Percentiles rank a stretch among this genome's conserved stretches.
phyloP scores from a whole-genome alignment of 1,140 invertebrate species.

The Nasonia giraulti region DNA sequence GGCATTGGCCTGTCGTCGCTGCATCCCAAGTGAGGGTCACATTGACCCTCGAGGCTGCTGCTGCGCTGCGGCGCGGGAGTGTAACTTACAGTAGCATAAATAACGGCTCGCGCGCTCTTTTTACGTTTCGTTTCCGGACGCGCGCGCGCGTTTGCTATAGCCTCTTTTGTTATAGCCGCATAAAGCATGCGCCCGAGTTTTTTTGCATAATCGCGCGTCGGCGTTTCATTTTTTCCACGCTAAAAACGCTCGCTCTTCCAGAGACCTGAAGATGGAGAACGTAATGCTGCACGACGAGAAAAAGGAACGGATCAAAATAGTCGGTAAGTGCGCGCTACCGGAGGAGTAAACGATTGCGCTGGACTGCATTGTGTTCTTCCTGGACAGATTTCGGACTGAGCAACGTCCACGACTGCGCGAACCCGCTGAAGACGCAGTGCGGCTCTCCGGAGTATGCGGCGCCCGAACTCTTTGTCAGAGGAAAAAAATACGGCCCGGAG shows the following conservation, averaged over 20 bases:
- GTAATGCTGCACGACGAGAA: slow-evolving; percentile 80
- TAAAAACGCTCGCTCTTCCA: slow-evolving; percentile 65
- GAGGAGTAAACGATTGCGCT: background rate
- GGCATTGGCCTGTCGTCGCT: background rate
- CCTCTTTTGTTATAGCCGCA: background rate
- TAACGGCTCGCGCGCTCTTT: background rate
- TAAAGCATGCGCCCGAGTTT: background rate
- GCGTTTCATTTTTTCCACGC: background rate
- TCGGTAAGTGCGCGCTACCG: slow-evolving; percentile 73
- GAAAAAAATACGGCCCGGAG: slow-evolving; percentile 81
- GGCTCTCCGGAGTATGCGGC: slow-evolving; percentile 86
- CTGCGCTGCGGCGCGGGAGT: background rate
- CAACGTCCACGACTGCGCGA: slow-evolving; percentile 77
- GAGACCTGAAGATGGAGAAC: slow-evolving; percentile 86
- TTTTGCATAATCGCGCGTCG: background rate
- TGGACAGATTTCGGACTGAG: slow-evolving; percentile 82
- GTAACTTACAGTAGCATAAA: slow-evolving; percentile 19
- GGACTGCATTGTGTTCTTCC: background rate
- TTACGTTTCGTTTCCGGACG: slow-evolving; percentile 7
- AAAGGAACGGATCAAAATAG: slow-evolving; percentile 81
- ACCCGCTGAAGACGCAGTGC: slow-evolving; percentile 81
- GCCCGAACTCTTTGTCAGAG: slow-evolving; percentile 81
- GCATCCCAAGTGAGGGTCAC: background rate
- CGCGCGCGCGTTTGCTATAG: too few species aligned
- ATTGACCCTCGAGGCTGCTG: slow-evolving; percentile 38